Base-by-base conservation (phyloP, 2,888 invertebrate species). In the Pseudococcus viburni region DNA sequence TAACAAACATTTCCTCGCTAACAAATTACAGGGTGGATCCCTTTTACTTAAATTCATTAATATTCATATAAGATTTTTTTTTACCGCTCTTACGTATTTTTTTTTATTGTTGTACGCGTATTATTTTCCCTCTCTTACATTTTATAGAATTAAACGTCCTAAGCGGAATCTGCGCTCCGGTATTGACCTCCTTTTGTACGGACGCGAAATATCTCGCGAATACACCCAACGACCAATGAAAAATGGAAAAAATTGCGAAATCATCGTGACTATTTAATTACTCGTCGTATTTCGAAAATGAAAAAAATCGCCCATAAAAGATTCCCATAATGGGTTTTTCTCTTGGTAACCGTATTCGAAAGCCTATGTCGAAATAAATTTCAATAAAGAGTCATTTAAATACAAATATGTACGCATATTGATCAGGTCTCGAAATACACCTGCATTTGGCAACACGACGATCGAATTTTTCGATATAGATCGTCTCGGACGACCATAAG, bases 1-100 rank as follows among this genome's bases (percentile, higher is more conserved):
- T 87, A 77, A 77, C 87, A 77, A 80, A 77, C 83, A 80, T 88
- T 83, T 51, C 88, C 83, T 83, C 88, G 83, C 88, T 83, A 80
- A 59, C 88, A 88, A 88, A 88, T 88, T 88, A 88, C 88, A 88
- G 88, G 88, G 88, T 88, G 88, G 88, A 88, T 88, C 88, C 80
- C 55, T 88, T 83, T 39, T 19, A 59, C 88, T 88, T 59, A 83
- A 88, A 80, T 88, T 88, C 88, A 88, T 88, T 88, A 88, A 88
- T 88, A 88, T 88, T 88, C 88, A 88, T 88, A 88, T 80, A 88
- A 42, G 88, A 88, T 80, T 88, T 83, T 87, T 87, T 88, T 87
- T 64, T 55, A 22, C 26, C 48, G 11, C 55, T 86, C 48, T 73
- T 42, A 11, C 39, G 26, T 59, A 19, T 17, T 39, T 85, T 19